Evolutionary conservation across 2,888 invertebrate genomes (phyloP), one percentile per base, ranked within the genome.

Genomic region (Rotaria macrura): DNA sequence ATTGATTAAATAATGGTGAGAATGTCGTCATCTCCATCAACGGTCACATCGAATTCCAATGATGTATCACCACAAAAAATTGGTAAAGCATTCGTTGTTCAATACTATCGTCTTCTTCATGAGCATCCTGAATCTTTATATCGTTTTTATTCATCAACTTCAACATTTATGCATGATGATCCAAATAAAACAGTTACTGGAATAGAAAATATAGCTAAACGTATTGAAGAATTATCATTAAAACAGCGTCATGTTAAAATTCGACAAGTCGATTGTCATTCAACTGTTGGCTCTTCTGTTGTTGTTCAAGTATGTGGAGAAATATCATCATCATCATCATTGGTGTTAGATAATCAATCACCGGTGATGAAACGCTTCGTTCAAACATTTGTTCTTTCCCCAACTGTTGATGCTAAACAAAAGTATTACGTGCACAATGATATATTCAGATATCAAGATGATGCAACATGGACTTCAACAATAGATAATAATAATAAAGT

Each of bases 371-470:
- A 97, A 47, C 94, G 97, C 86, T 98, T 98, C 92, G 96, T 97
- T 90, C 97, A 98, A 92, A 97, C 97, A 0, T 96, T 98, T 92
- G 97, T 98, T 86, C 92, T 98, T 91, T 97, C 95, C 87, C 90
- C 96, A 87, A 96, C 97, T 92, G 94, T 95, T 86, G 96, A 97
- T 87, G 40, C 79, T 43, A 79, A 40, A 43, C 97, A 96, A 93
- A 96, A 96, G 92, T 98, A 96, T 92, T 98, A 97, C 91, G 97
- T 98, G 87, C 96, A 96, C 92, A 98, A 98, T 92, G 97, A 98
- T 92, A 97, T 98, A 91, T 98, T 98, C 92, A 95, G 97, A 88
- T 98, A 97, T 92, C 97, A 97, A 93, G 96, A 93, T 89, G 93
- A 93, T 89, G 93, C 65, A 38, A 20, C 7, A 20, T 34, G 10